Base-by-base conservation (phyloP, 2,888 invertebrate genomes). In the Byasa hedistus region DNA sequence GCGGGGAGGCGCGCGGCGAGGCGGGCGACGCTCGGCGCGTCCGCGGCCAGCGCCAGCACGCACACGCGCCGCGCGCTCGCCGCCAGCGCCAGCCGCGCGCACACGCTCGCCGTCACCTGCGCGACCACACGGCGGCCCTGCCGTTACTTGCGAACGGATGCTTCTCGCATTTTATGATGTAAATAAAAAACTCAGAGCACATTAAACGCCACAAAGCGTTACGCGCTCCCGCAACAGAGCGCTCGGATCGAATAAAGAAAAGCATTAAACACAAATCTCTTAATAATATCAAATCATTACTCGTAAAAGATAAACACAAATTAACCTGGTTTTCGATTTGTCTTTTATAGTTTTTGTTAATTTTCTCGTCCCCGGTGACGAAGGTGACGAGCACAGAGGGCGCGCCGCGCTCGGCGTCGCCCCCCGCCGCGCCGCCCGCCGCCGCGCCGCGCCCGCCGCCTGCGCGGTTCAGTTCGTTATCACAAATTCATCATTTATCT, bases 251-350 rank as follows among this genome's bases (percentile, higher is more conserved):
- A 21, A 21, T 8, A 21, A 0, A n/a, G 32, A 32, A 10, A 10
- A 8, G 32, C 10, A 32, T 32, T 32, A 32, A 32, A 32, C 10
- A 32, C 8, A 10, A 32, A 32, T 32, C 8, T 8, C 4, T 21
- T 44, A 48, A 17, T 15, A 5, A 4, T 44, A 48, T 22, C 23
- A 21, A 0, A 22, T 32, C 32, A 32, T 32, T 32, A 32, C 32
- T 32, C 10, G 5, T 32, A 32, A 10, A 8, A 32, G 32, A 32
- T 32, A 32, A 32, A 32, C 5, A 27, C 8, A 32, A 32, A 32
- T 10, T 59, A 54, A 95, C 96, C 91, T 95, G 95, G 76, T 93
- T 94, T 84, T 96, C 96, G 70, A 93, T 93, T 64, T 95, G 93
- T 68, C 95, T 89, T 72, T 93, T 94, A 3, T 93, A 87, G 76